Evolutionary conservation across 2,797 vertebrate species (phyloP).

Genomic region (Lutjanus argentimaculatus): DNA sequence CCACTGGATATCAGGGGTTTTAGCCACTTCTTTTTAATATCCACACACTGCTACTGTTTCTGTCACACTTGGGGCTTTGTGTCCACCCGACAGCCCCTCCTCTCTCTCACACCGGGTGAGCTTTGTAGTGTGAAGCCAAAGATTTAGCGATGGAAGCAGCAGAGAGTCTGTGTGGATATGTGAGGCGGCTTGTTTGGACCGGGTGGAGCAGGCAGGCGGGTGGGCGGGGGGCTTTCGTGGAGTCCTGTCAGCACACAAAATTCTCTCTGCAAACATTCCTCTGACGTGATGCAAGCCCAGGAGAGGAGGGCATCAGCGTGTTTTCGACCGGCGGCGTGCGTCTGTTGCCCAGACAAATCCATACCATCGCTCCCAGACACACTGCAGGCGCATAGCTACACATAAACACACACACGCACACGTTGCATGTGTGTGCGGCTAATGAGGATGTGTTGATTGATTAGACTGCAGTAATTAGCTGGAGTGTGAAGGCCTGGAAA

Average conservation of each 20-base stretch:
- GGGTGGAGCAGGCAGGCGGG: background rate
- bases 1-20: conserved; percentile 51
- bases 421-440: conserved; percentile 50
- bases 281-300: conserved; percentile 62
- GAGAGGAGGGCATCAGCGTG: conserved; percentile 32
- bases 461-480: conserved; percentile 87
- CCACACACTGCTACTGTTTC: conserved; percentile 66
- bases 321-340: conserved; percentile 23
- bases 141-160: conserved; percentile 66
- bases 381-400: conserved; percentile 37
- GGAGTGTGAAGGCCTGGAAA: conserved; percentile 78
- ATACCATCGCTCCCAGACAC: conserved; percentile 44
- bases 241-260: conserved; percentile 73
- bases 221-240: conserved; percentile 32
- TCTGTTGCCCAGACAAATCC: conserved; percentile 56
- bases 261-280: conserved; percentile 79
- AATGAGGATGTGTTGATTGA: conserved; percentile 88
- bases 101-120: conserved; percentile 29
- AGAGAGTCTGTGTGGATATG: conserved; percentile 33
- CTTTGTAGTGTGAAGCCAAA: conserved; percentile 63
- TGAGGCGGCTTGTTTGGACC: conserved; percentile 45
- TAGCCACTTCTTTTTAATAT: conserved; percentile 58
- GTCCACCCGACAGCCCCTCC: conserved; percentile 40
- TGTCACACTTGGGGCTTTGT: conserved; percentile 64
- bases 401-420: conserved; percentile 11